Evolutionary conservation across 1,140 invertebrate genomes (phyloP).

Genomic region (Asobara japonica): DNA sequence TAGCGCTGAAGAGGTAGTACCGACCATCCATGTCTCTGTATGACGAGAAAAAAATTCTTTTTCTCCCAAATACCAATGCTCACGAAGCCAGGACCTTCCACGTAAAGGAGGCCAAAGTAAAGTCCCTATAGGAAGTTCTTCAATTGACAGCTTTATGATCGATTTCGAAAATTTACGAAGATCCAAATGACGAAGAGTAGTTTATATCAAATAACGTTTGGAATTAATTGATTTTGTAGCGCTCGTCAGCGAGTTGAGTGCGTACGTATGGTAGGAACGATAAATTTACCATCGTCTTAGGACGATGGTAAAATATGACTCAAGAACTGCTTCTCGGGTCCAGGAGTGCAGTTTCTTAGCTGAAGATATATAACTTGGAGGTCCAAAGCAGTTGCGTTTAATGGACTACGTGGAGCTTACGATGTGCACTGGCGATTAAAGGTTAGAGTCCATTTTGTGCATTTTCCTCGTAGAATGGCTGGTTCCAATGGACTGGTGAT

Average conservation of each 20-base stretch:
- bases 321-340: slow-evolving; percentile 21
- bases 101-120: too few relatives aligned
- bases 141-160: too few relatives aligned
- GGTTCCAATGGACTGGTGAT: slow-evolving; percentile 2
- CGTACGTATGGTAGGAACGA: slow-evolving; percentile 5
- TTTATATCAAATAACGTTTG: slow-evolving; percentile 6
- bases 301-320: not conserved
- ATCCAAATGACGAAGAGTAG: not conserved
- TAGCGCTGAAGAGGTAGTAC: too few relatives aligned
- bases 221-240: slow-evolving; percentile 24
- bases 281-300: slow-evolving; percentile 6
- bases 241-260: not conserved
- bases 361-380: not conserved
- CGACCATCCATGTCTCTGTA: too few relatives aligned
- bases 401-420: slow-evolving; percentile 31
- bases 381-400: slow-evolving; percentile 31
- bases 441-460: slow-evolving; percentile 9
- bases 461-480: slow-evolving; percentile 1
- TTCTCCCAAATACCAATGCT: too few relatives aligned
- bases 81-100: too few relatives aligned
- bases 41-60: too few relatives aligned
- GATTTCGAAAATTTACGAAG: not conserved
- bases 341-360: not conserved
- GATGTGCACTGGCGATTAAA: slow-evolving; percentile 14
- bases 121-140: not conserved